phyloP scores from a whole-genome alignment of 2,113 vertebrate genomes.

The Ailuropoda melanoleuca region DNA sequence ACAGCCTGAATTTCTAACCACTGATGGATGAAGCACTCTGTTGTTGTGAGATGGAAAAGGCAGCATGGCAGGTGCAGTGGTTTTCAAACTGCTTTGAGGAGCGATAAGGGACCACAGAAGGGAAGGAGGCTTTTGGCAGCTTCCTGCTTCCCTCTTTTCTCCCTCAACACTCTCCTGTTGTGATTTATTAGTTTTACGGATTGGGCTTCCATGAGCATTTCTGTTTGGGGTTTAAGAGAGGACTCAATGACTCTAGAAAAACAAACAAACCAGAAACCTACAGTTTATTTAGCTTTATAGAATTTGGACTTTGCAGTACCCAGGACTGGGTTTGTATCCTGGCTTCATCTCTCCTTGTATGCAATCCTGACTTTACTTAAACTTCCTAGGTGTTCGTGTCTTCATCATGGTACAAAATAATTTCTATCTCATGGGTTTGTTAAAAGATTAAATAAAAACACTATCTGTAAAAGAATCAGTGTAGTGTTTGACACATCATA shows the following conservation, averaged over 20 bases:
- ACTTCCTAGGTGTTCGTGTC: neutral
- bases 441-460: neutral
- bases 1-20: neutral
- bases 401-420: neutral
- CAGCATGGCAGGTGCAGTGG: rapidly evolving
- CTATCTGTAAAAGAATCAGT: neutral
- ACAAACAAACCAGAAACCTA: neutral
- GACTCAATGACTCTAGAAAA: neutral
- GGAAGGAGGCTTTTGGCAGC: neutral
- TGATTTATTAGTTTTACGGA: neutral
- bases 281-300: neutral
- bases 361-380: neutral
- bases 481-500: neutral
- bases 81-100: neutral
- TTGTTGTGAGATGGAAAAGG: neutral
- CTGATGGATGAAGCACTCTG: neutral
- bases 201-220: neutral
- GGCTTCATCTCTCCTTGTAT: neutral
- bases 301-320: neutral
- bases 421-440: neutral
- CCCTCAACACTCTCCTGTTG: neutral
- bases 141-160: rapidly evolving
- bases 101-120: rapidly evolving
- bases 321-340: neutral
- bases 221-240: neutral